Evolutionary conservation across 2,113 vertebrate species (phyloP).

Genomic region (Scopus umbretta): DNA sequence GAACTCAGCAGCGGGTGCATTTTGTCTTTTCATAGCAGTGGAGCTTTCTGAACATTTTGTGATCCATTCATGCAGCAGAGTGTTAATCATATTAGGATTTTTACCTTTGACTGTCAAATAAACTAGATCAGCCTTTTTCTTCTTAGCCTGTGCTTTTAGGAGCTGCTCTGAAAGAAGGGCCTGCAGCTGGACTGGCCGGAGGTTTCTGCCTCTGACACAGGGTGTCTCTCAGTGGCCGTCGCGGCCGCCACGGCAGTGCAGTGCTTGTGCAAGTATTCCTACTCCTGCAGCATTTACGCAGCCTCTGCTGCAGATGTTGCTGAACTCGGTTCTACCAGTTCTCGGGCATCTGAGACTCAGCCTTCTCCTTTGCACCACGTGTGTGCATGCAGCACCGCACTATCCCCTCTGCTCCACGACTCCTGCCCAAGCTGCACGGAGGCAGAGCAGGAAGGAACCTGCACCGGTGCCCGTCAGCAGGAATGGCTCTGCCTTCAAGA

Average conservation of each 20-base stretch:
- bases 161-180: not conserved
- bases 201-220: not conserved
- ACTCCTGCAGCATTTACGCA: too few species aligned
- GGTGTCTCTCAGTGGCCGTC: not conserved
- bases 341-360: not conserved
- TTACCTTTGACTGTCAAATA: not conserved
- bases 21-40: not conserved
- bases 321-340: not conserved
- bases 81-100: too few species aligned
- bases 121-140: not conserved
- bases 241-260: fast-evolving
- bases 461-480: fast-evolving
- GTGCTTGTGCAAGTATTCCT: not conserved
- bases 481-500: not conserved
- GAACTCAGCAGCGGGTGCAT: not conserved
- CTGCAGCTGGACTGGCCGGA: not conserved
- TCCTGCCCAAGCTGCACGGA: not conserved
- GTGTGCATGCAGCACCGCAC: fast-evolving
- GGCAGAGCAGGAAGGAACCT: not conserved
- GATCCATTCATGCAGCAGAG: not conserved
- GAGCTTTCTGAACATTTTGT: not conserved
- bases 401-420: not conserved
- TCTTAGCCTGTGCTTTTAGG: not conserved
- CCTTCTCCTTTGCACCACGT: not conserved
- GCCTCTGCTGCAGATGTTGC: not conserved